Evolutionary conservation across 2,888 invertebrate species (phyloP).

Genomic region (Crepidodera aurea): DNA sequence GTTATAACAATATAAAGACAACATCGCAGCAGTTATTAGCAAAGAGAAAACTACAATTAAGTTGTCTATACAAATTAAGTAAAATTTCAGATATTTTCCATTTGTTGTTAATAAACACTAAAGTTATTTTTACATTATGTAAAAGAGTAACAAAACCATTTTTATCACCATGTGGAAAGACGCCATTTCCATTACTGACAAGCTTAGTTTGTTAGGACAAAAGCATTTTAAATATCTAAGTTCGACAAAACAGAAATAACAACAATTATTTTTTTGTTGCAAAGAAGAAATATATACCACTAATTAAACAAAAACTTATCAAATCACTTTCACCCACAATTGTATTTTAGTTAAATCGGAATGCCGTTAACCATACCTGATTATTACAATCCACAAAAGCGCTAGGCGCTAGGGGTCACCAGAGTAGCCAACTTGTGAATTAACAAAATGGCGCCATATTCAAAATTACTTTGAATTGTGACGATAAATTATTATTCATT

Average conservation of each 20-base stretch:
- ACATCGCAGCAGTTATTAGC: slow-evolving; percentile 45
- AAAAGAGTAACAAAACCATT: slow-evolving; percentile 25
- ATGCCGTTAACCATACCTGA: slow-evolving; percentile 60
- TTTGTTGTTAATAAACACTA: slow-evolving; percentile 5
- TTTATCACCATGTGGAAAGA: slow-evolving; percentile 73
- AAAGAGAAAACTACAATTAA: slow-evolving; percentile 30
- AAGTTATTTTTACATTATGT: slow-evolving; percentile 16
- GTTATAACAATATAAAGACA: slow-evolving; percentile 41
- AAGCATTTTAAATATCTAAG: slow-evolving; percentile 17
- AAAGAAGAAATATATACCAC: slow-evolving; percentile 30
- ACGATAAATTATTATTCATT: no score
- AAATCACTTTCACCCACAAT: slow-evolving; percentile 45
- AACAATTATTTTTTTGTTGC: slow-evolving; percentile 26
- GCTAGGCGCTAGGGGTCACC: slow-evolving; percentile 59
- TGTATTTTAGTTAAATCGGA: slow-evolving; percentile 47
- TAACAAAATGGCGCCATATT: slow-evolving; percentile 14
- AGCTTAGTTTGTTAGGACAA: slow-evolving; percentile 57
- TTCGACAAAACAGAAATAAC: background rate
- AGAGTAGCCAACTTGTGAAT: slow-evolving; percentile 16
- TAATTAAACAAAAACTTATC: slow-evolving; percentile 37
- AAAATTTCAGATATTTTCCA: slow-evolving; percentile 16
- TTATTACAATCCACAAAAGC: slow-evolving; percentile 58
- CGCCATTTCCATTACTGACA: slow-evolving; percentile 77
- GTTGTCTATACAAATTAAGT: slow-evolving; percentile 35
- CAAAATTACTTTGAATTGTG: no score